Evolutionary conservation across 2,113 vertebrate genomes (phyloP), one percentile per base, ranked within the genome.

Genomic region (Corythoichthys intestinalis): DNA sequence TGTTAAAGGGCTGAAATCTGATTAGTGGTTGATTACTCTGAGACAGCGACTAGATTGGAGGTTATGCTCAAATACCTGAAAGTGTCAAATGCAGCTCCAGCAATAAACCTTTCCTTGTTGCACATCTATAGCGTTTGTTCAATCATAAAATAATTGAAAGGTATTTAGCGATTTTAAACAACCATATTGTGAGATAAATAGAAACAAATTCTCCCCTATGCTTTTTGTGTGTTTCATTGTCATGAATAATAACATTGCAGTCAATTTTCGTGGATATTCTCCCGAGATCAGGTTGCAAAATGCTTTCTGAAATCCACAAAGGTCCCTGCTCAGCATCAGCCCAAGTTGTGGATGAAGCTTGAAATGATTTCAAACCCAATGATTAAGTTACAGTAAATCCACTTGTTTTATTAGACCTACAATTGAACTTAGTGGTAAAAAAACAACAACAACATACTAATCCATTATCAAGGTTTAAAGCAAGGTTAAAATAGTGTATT

Each of bases 281-380:
- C 7, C 50, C 59, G n/a, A 0, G 49, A 6, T 58, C 12, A 1
- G 17, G 61, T 9, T 66, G 34, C 20, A 71, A 61, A 69, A 64
- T 47, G 47, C 17, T 62, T 46, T 44, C 56, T 37, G 57, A 15
- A 1, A 57, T 9, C 37, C 12, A 69, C 12, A 38, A 17, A 39
- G 6, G 5, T 6, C 5, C 50, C n/a, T n/a, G 4, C 14, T 52
- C 54, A 14, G 20, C 12, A 58, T 13, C 13, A 37, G 37, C 66
- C 17, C 66, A 58, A 70, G 44, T 2, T 34, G 54, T 49, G 53
- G 39, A 61, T 12, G 48, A 17, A 58, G 62, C 47, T 70, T 3
- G 69, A 69, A 65, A 46, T 59, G 62, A 14, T 37, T 28, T 41
- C 39, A 41, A 41, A 41, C 39, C 3, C 39, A 41, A 6, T 44